phyloP scores from a whole-genome alignment of 1,140 invertebrate species.

The Neodiprion fabricii region DNA sequence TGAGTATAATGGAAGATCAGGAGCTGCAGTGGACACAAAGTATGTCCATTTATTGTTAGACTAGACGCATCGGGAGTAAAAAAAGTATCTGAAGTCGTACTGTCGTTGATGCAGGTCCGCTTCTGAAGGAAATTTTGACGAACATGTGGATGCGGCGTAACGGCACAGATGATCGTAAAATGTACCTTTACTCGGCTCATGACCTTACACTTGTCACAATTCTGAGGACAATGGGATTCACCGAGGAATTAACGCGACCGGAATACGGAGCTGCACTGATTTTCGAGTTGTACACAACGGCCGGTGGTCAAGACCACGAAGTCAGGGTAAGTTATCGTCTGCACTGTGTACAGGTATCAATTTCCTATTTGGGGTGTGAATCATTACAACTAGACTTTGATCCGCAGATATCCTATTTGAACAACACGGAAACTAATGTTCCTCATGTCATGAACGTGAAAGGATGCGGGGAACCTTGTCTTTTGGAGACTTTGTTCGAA shows the following conservation, averaged over 20 bases:
- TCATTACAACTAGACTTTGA: too few species aligned
- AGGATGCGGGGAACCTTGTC: constrained; percentile 59
- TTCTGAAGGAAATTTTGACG: constrained; percentile 55
- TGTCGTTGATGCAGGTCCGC: constrained; percentile 23
- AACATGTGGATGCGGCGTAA: constrained; percentile 47
- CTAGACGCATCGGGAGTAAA: not conserved
- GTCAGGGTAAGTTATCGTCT: constrained; percentile 53
- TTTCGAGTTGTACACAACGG: constrained; percentile 67
- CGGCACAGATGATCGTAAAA: constrained; percentile 53
- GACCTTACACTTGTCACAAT: constrained; percentile 77
- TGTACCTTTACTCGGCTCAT: constrained; percentile 74
- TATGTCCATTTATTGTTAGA: constrained; percentile 21
- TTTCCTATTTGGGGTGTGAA: too few species aligned
- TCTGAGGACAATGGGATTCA: constrained; percentile 71
- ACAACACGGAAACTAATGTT: constrained; percentile 34
- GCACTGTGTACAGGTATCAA: too few species aligned
- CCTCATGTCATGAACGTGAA: constrained; percentile 52
- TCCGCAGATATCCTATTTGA: constrained; percentile 39
- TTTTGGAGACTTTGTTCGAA: constrained; percentile 54
- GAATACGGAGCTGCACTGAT: constrained; percentile 74
- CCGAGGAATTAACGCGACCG: constrained; percentile 68
- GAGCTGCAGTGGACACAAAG: too few species aligned
- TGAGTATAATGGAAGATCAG: constrained; percentile 33
- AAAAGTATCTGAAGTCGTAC: constrained; percentile 15
- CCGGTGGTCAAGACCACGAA: constrained; percentile 53